Evolutionary conservation across 2,888 invertebrate genomes (phyloP), one percentile per base, ranked within the genome.

Genomic region (Andrena haemorrhoa): DNA sequence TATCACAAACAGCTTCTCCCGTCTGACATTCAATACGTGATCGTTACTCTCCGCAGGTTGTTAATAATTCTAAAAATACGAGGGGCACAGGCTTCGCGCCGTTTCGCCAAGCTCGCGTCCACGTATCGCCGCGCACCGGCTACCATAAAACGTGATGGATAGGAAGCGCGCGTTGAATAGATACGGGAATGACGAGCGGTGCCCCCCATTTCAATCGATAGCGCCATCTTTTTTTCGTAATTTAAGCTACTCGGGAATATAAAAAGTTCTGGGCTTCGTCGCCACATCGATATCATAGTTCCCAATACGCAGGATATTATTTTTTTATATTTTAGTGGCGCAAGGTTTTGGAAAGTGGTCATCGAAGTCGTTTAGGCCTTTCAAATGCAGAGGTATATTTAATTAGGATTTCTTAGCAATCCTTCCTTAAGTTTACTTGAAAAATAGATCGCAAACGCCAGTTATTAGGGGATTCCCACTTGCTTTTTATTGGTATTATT

Each of bases 21-120:
- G 77, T 71, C 86, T 77, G 83, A 86, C 86, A 76, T 77, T 86
- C 82, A 82, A 86, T 86, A 82, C 84, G 74, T 79, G 78, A 86
- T 86, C 83, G 86, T 86, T 85, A 80, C 80, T 85, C 80, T 76
- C 58, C 70, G 79, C 81, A 86, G 83, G 79, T 86, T 86, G 85
- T 86, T 88, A 86, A 86, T 88, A 89, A 89, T 86, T 88, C 89
- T 89, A 89, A 89, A 89, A 89, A 89, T 89, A 89, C 83, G 68
- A 69, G 72, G 26, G 53, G 63, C 51, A 66, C 58, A 71, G 56
- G 31, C 70, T 76, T 70, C 61, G 63, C 64, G 68, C 63, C 63
- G 56, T 73, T 82, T 82, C 82, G 68, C 41, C 68, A 71, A 82
- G 58, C 56, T 20, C 31, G 23, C 58, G 41, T 70, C 49, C 64